A percentile compares a stretch with the other conserved stretches of the same genome.
Conservation (phyloP, 2,888 invertebrate species). For the Elmis aenea region DNA sequence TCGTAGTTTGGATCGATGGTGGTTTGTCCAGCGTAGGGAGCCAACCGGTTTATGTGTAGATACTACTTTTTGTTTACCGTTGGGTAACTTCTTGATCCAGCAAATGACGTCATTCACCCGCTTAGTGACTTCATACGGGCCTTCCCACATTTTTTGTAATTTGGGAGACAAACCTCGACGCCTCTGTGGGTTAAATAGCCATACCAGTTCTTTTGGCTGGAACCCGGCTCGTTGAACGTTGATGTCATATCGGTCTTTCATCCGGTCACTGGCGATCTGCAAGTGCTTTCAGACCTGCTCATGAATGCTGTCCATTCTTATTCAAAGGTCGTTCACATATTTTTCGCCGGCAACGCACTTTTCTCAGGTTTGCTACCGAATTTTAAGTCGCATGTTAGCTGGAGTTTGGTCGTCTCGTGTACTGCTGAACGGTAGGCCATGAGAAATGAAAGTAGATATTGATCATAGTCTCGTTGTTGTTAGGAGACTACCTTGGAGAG, state of each 20-base stretch:
- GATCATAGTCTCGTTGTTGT: too few relatives aligned
- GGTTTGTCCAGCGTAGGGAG: constrained; percentile 5
- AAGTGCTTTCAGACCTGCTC: neutral
- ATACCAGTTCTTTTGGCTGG: too few relatives aligned
- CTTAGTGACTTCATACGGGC: constrained; percentile 17
- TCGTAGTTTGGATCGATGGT: too few relatives aligned
- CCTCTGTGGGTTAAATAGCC: constrained; percentile 15
- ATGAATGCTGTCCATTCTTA: too few relatives aligned
- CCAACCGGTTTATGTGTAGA: constrained; percentile 16
- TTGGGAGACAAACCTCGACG: constrained; percentile 14
- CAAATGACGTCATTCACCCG: constrained; percentile 17
- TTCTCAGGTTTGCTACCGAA: constrained; percentile 1
- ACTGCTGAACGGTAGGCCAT: neutral
- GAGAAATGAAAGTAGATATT: constrained; percentile 1
- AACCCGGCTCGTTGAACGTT: neutral
- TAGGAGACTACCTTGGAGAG: too few relatives aligned
- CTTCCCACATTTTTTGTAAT: constrained; percentile 15
- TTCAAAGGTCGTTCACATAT: neutral
- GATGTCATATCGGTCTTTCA: neutral
- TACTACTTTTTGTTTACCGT: constrained; percentile 11
- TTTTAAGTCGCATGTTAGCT: too few relatives aligned
- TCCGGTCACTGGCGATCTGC: constrained; percentile 1
- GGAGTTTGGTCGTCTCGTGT: too few relatives aligned
- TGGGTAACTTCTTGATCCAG: constrained; percentile 10
- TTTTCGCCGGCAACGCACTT: neutral